These are phyloP conservation scores for Esox lucius DNA, from an alignment of 2,797 vertebrate genomes.

Conservation along the genomic window DNA sequence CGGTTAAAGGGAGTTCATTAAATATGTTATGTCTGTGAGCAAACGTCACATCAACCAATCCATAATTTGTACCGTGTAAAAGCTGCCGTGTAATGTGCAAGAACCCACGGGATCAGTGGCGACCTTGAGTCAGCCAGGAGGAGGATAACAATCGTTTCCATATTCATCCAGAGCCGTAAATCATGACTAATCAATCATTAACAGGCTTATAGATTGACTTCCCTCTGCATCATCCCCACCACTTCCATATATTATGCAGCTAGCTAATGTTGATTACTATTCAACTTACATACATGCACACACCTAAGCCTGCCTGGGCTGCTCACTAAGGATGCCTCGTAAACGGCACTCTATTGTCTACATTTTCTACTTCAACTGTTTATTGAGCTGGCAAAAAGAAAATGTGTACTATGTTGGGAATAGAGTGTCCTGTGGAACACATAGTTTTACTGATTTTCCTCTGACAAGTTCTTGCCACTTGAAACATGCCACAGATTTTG, in stretches of 20 bases:
- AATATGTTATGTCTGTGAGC: slow-evolving; percentile 16
- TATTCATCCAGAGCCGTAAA: slow-evolving; percentile 67
- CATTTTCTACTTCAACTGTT: no score
- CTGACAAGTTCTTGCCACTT: background rate
- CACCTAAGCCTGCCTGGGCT: no score
- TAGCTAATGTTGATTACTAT: slow-evolving; percentile 39
- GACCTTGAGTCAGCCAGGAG: slow-evolving; percentile 74
- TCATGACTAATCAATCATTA: slow-evolving; percentile 74
- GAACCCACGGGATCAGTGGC: slow-evolving; percentile 71
- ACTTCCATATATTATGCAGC: slow-evolving; percentile 53
- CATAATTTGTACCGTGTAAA: slow-evolving; percentile 69
- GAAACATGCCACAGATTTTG: background rate
- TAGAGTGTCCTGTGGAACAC: background rate
- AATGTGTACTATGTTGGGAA: background rate
- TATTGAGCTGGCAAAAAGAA: background rate
- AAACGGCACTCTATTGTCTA: background rate
- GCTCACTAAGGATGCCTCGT: background rate
- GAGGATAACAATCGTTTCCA: slow-evolving; percentile 74
- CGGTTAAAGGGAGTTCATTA: background rate
- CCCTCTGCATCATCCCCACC: slow-evolving; percentile 16
- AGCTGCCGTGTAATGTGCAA: slow-evolving; percentile 61
- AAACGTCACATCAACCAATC: slow-evolving; percentile 30
- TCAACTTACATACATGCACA: slow-evolving; percentile 30
- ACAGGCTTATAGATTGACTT: slow-evolving; percentile 62
- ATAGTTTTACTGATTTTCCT: background rate